phyloP scores from a whole-genome alignment of 2,797 vertebrate genomes.

The Eulemur coronatus region DNA sequence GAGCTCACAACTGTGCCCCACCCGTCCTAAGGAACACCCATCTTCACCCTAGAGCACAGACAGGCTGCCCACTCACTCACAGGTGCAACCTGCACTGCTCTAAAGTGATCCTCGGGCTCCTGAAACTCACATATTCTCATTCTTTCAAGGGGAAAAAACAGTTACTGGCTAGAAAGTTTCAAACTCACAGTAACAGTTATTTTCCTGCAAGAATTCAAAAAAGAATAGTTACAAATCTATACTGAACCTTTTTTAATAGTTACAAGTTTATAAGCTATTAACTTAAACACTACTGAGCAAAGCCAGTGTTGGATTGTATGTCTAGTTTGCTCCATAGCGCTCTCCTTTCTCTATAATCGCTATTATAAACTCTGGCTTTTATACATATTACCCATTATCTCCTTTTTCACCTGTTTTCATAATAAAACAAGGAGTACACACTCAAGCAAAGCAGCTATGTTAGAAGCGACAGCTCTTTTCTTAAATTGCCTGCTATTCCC shows the following conservation, averaged over 20 bases:
- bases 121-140: conserved; percentile 45
- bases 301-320: neutral
- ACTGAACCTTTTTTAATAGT: neutral
- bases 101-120: neutral
- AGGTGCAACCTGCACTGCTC: conserved; percentile 28
- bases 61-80: conserved; percentile 1
- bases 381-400: neutral
- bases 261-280: neutral
- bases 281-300: neutral
- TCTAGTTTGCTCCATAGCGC: neutral
- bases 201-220: conserved; percentile 55
- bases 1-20: neutral
- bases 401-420: neutral
- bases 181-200: conserved; percentile 58
- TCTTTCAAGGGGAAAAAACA: conserved; percentile 27
- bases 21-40: neutral
- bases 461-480: neutral
- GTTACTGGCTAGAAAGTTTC: conserved; percentile 59
- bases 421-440: neutral
- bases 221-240: neutral
- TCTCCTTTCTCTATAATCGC: neutral
- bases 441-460: conserved; percentile 12
- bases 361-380: neutral
- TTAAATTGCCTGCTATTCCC: neutral
- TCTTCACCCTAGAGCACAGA: conserved; percentile 10